These are phyloP conservation scores for Ceratosolen fusciceps DNA, from an alignment of 1,140 invertebrate species.

Conservation along the genomic window DNA sequence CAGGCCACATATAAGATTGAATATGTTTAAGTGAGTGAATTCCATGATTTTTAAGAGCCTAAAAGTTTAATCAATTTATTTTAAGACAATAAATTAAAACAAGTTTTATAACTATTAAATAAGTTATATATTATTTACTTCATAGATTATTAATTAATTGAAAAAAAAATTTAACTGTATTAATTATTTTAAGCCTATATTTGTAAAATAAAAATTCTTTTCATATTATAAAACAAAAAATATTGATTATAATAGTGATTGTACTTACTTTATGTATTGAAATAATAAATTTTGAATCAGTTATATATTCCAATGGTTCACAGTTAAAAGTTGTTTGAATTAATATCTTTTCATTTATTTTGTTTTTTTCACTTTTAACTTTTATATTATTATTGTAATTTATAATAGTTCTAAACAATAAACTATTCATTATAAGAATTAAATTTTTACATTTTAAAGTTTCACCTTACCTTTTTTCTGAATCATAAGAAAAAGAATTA, in stretches of 20 bases:
- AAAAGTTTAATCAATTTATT: conserved; percentile 24
- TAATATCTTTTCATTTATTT: conserved; percentile 57
- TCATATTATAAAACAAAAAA: background rate
- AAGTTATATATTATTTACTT: background rate
- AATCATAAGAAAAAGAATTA: conserved; percentile 20
- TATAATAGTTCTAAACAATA: too few species aligned
- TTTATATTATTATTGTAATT: too few species aligned
- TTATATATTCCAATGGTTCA: conserved; percentile 51
- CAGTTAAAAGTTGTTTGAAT: conserved; percentile 55
- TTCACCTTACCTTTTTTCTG: conserved; percentile 21
- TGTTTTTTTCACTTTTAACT: conserved; percentile 49
- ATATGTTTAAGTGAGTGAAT: conserved; percentile 55
- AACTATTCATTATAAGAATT: too few species aligned
- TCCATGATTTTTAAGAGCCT: conserved; percentile 52
- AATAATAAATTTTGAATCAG: conserved; percentile 56
- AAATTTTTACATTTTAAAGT: background rate
- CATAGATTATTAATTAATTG: background rate
- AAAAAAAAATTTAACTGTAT: too few species aligned
- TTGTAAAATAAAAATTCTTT: too few species aligned
- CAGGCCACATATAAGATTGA: conserved; percentile 68
- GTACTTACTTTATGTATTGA: conserved; percentile 58
- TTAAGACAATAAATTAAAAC: background rate
- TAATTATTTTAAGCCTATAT: too few species aligned
- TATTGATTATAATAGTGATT: conserved; percentile 19
- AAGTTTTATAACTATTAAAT: background rate